Percentiles rank a stretch among this genome's conserved stretches.
These are phyloP conservation scores for Drosophila baimaii DNA, from an alignment of 1,140 invertebrate genomes.

Conservation along the genomic window DNA sequence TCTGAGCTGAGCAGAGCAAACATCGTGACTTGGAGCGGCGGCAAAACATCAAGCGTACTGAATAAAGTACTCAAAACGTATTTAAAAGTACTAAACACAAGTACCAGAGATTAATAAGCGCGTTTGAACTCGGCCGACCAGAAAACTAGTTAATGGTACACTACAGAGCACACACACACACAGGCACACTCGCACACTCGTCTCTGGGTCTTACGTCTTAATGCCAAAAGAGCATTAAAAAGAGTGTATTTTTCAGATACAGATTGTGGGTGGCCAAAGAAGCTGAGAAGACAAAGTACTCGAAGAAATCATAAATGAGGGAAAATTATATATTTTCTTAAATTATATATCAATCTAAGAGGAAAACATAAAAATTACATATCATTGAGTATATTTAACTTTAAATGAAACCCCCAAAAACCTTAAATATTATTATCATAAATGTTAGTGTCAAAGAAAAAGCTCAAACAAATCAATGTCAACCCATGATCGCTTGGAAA, in stretches of 20 bases:
- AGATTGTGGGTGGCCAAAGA: slow-evolving; percentile 15
- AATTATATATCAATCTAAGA: too few relatives aligned
- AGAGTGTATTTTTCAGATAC: slow-evolving; percentile 1
- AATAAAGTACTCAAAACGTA: slow-evolving; percentile 84
- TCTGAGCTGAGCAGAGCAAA: slow-evolving; percentile 34
- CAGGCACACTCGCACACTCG: too few relatives aligned
- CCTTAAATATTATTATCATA: too few relatives aligned
- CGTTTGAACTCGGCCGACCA: slow-evolving; percentile 84
- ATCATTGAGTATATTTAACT: too few relatives aligned
- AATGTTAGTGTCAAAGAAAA: neutral
- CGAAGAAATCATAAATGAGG: too few relatives aligned
- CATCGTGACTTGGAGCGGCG: slow-evolving; percentile 76
- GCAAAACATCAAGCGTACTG: slow-evolving; percentile 81
- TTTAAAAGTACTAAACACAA: slow-evolving; percentile 84
- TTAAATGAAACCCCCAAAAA: too few relatives aligned
- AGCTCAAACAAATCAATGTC: slow-evolving; percentile 25
- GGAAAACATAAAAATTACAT: too few relatives aligned
- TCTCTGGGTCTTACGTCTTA: neutral
- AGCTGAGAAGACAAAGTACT: neutral
- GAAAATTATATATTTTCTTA: neutral
- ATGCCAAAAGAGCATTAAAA: slow-evolving; percentile 2
- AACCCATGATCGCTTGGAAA: slow-evolving; percentile 15
- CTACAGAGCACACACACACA: neutral
- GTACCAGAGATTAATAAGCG: slow-evolving; percentile 84
- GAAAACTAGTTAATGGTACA: slow-evolving; percentile 80